A percentile compares a stretch with the other conserved stretches of the same genome.
These are phyloP conservation scores for Himalopsyche japonica DNA, from an alignment of 2,888 invertebrate species.

Conservation along the genomic window DNA sequence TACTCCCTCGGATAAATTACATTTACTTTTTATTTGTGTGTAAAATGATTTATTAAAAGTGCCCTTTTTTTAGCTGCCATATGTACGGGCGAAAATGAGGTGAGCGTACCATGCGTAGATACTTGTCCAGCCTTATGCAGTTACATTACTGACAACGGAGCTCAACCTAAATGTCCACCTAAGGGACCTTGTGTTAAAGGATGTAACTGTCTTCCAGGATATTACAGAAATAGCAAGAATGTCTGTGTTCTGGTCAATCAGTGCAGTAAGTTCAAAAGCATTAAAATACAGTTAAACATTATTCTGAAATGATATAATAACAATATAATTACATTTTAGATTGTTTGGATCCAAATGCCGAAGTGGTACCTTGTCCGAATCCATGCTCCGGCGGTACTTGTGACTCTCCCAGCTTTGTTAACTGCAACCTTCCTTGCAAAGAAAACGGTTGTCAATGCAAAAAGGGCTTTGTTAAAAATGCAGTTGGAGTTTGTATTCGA, in stretches of 20 bases:
- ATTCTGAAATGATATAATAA: too few relatives aligned
- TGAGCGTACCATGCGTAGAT: slow-evolving; percentile 6
- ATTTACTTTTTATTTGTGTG: too few relatives aligned
- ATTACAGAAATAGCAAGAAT: slow-evolving; percentile 8
- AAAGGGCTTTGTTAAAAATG: slow-evolving; percentile 9
- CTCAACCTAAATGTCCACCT: neutral
- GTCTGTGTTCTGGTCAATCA: slow-evolving; percentile 4
- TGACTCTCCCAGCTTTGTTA: neutral
- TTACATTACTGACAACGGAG: neutral
- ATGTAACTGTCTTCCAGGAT: slow-evolving; percentile 18
- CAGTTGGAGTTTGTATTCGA: slow-evolving; percentile 7
- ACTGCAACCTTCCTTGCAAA: neutral
- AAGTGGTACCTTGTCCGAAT: slow-evolving; percentile 22
- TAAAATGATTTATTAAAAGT: neutral
- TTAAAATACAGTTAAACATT: too few relatives aligned
- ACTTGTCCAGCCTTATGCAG: slow-evolving; percentile 16
- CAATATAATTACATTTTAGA: neutral
- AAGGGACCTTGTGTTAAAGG: slow-evolving; percentile 6
- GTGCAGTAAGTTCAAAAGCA: slow-evolving; percentile 8
- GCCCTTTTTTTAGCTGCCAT: neutral
- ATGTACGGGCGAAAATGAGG: slow-evolving; percentile 14
- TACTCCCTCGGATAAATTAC: too few relatives aligned
- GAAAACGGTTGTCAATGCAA: slow-evolving; percentile 16
- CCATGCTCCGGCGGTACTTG: slow-evolving; percentile 30
- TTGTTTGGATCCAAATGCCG: slow-evolving; percentile 25